These are phyloP conservation scores for Limanda limanda DNA, from an alignment of 2,113 vertebrate genomes.

Conservation along the genomic window DNA sequence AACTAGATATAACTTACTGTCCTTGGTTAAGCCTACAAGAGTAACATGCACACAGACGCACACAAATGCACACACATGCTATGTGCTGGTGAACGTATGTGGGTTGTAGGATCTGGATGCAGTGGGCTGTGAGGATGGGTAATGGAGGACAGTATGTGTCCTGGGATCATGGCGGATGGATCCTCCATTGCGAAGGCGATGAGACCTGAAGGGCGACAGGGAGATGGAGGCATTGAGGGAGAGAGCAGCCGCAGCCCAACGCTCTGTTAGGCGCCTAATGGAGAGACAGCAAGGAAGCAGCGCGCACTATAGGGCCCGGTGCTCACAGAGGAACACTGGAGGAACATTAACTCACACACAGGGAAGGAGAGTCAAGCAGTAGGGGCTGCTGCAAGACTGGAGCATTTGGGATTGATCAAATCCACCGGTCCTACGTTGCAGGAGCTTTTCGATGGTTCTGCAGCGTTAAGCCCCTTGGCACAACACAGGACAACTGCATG, in stretches of 20 bases:
- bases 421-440: conserved; percentile 10
- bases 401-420: conserved; percentile 43
- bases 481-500: background rate
- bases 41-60: background rate
- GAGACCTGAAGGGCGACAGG: conserved; percentile 81
- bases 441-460: conserved; percentile 23
- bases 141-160: conserved; percentile 80
- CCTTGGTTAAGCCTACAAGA: conserved; percentile 43
- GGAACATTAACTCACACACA: conserved; percentile 62
- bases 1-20: conserved; percentile 50
- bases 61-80: conserved; percentile 43
- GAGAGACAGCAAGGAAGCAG: conserved; percentile 76
- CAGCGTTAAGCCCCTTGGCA: background rate
- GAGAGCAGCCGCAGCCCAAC: conserved; percentile 74
- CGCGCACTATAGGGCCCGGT: conserved; percentile 71
- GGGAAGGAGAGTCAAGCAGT: conserved; percentile 43
- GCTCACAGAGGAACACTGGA: conserved; percentile 66
- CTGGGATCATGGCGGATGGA: conserved; percentile 77
- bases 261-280: conserved; percentile 84
- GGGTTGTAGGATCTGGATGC: conserved; percentile 54
- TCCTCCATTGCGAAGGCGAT: conserved; percentile 78
- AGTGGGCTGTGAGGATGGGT: conserved; percentile 74
- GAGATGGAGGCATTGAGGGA: conserved; percentile 77
- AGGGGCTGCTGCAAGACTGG: conserved; percentile 47
- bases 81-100: conserved; percentile 35